phyloP scores from a whole-genome alignment of 2,888 invertebrate species.

The Scaptomyza polygonia region DNA sequence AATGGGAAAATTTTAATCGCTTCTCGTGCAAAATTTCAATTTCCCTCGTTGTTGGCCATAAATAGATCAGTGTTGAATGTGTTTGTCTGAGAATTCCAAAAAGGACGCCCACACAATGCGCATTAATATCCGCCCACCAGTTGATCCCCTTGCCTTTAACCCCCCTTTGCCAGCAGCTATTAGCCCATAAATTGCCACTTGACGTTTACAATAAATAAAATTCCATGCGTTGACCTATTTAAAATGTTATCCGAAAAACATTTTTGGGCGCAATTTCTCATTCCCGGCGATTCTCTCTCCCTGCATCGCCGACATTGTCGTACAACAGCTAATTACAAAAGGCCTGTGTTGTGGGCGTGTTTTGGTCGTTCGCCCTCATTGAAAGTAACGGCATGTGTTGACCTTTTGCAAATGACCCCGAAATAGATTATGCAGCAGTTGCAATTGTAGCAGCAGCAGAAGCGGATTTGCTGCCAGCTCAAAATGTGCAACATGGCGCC shows the following conservation, averaged over 20 bases:
- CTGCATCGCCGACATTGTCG: slow-evolving; percentile 16
- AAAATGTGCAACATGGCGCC: slow-evolving; percentile 55
- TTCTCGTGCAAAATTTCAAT: slow-evolving; percentile 42
- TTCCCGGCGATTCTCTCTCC: too few species aligned
- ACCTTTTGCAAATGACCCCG: slow-evolving; percentile 70
- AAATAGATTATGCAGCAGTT: slow-evolving; percentile 68
- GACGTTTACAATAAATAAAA: slow-evolving; percentile 58
- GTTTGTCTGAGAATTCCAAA: slow-evolving; percentile 26
- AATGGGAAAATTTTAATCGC: slow-evolving; percentile 36
- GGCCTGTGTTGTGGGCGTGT: slow-evolving; percentile 25
- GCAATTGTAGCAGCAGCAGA: slow-evolving; percentile 2
- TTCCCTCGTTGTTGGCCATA: slow-evolving; percentile 44
- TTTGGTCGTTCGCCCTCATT: slow-evolving; percentile 23
- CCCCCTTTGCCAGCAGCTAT: not conserved
- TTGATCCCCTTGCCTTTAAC: too few species aligned
- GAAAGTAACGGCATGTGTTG: slow-evolving; percentile 71
- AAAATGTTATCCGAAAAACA: slow-evolving; percentile 47
- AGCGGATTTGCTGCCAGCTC: slow-evolving; percentile 37
- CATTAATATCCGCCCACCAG: slow-evolving; percentile 36
- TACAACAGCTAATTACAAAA: slow-evolving; percentile 41
- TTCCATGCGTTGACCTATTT: slow-evolving; percentile 57
- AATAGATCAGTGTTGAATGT: slow-evolving; percentile 48
- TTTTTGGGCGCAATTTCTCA: slow-evolving; percentile 16
- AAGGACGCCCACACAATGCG: slow-evolving; percentile 27
- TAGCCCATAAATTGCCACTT: slow-evolving; percentile 45